Base-by-base conservation (phyloP, 2,888 invertebrate genomes). In the Drosophila heteroneura region DNA sequence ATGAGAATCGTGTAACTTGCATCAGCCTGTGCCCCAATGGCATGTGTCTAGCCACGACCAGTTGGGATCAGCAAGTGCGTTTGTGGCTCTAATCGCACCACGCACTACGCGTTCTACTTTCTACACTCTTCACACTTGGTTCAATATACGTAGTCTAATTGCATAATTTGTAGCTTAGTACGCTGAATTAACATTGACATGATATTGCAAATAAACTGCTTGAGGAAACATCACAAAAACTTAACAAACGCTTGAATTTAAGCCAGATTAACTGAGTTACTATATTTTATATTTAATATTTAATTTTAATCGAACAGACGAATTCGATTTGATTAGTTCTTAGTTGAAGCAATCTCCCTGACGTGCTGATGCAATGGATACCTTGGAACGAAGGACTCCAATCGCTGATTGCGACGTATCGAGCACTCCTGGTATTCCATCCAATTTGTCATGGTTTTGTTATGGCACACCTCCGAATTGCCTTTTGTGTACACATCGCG, bases 1-100 rank as follows among this genome's bases (percentile, higher is more conserved):
- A 98, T 92, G 98, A 98, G 88, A 98, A 98, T 93, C 95, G 98
- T 74, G 96, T 98, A 66, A 98, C 98, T 44, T 97, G 97, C 12
- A 95, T 98, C 76, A 96, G 96, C 6, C 95, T 98, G 70, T 95
- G 97, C 26, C 96, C 96, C 52, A 97, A 96, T 93, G 98, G 98
- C 39, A 96, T 98, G 94, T 97, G 97, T 7, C 91, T 98, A 80
- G 96, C 96, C n/a, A 97, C 97, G 75, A 97, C 97, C 93, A 98
- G 98, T 82, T 98, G 98, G 98, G 98, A 98, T 94, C 96, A 97
- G 90, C 94, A 96, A 87, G 97, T 98, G 69, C 95, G 97, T 86
- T 95, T 98, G 77, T 98, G 98, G 98, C 97, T 97, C 76, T 97
- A 95, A 92, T 75, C 56, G 54, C 32, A 60, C 12, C 28, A 47